Conservation (phyloP, 2,113 vertebrate genomes). For the Apodemus speciosus region DNA sequence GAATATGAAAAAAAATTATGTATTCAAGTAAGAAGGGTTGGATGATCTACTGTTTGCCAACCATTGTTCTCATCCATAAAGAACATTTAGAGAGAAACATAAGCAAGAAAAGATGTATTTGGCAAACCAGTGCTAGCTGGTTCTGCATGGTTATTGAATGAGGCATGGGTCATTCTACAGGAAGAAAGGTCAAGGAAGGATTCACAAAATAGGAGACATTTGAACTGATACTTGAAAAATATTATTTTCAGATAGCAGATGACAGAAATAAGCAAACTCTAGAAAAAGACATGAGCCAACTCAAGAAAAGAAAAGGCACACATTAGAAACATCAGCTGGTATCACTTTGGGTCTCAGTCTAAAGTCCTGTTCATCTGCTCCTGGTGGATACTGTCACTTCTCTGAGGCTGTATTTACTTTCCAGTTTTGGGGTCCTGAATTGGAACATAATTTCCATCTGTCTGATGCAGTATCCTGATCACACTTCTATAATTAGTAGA, state of each 20-base stretch:
- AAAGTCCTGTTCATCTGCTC: background rate
- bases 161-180: accelerated
- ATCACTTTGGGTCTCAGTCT: background rate
- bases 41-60: background rate
- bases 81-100: background rate
- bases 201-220: background rate
- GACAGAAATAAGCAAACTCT: background rate
- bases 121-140: background rate
- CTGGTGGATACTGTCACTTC: background rate
- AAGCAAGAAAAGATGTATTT: background rate
- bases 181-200: background rate
- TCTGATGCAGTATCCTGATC: background rate
- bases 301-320: background rate
- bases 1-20: background rate
- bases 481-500: background rate
- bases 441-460: background rate
- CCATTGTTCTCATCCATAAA: background rate
- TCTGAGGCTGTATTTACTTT: background rate
- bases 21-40: background rate
- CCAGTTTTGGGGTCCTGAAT: background rate
- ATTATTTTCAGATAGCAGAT: background rate
- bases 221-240: background rate
- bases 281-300: background rate
- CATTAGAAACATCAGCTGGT: background rate
- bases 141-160: background rate